Base-by-base conservation (phyloP, 1,140 invertebrate genomes). In the Drosophila paulistorum region DNA sequence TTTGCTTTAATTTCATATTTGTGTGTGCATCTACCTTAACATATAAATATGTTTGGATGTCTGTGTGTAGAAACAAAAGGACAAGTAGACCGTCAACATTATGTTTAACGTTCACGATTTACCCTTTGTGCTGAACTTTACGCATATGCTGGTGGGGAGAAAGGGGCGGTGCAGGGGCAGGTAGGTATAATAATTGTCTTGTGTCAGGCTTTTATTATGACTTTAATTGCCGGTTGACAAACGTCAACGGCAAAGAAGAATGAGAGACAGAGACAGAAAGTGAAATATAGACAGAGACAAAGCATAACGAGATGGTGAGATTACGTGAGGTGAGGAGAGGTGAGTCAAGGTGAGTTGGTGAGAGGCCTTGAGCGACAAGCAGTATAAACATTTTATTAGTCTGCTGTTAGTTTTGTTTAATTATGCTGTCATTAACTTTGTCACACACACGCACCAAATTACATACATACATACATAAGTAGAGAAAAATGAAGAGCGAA, bases 371-470 rank as follows among this genome's bases (percentile, higher is more conserved):
- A 77, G 84, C 71, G 64, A 71, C 68, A 65, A 68, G 74, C 73
- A 78, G 68, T 68, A 81, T 75, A 80, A 73, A 83, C 77, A 81
- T 87, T 87, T 87, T 89, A 87, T 87, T 89, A 87, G 84, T 78
- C 84, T 78, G 71, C 80, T 87, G 84, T 89, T 87, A 81, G 84
- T 84, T 89, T 87, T 89, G 80, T 89, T 89, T 87, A 87, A 87
- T 87, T 89, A 87, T 87, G 84, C 84, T 84, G 84, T 87, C 84
- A 84, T 87, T 87, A 87, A 89, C 77, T 78, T 84, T 84, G 84
- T 74, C 77, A 66, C 79, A 74, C 83, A 74, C 64, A 51, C 68
- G 60, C 41, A 64, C 60, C 64, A 13, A 45, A 51, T 61, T 64
- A 76, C 30, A 30, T 7, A 7, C 30, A 30, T 7, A 30, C 30